Conservation (phyloP, 1,140 invertebrate species). For the Bombus polaris region DNA sequence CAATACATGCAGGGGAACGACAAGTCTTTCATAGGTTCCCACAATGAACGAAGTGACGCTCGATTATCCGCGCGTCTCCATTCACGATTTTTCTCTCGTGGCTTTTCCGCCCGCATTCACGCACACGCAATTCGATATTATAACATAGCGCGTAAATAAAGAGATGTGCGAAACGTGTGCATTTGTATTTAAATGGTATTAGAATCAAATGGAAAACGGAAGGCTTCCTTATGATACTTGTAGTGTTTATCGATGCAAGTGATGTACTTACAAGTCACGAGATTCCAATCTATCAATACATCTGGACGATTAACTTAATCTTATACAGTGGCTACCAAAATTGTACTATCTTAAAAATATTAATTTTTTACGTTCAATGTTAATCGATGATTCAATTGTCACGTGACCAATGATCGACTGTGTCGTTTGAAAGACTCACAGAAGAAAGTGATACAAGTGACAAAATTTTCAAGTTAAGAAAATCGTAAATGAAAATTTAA, state of each 20-base stretch:
- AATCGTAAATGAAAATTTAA: too few relatives aligned
- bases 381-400: neutral
- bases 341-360: neutral
- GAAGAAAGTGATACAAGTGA: too few relatives aligned
- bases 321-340: neutral
- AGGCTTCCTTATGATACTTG: neutral
- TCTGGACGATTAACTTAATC: neutral
- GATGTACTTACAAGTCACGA: neutral
- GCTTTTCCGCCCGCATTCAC: neutral
- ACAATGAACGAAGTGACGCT: neutral
- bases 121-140: neutral
- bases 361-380: too few relatives aligned
- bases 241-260: neutral
- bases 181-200: neutral
- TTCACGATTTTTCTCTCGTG: neutral
- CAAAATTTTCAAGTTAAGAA: too few relatives aligned
- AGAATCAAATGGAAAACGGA: neutral
- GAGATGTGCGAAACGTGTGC: neutral
- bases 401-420: too few relatives aligned
- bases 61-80: neutral
- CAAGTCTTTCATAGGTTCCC: slow-evolving; percentile 19
- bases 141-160: neutral
- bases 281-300: neutral
- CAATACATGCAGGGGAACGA: slow-evolving; percentile 13
- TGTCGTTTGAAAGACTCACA: too few relatives aligned